Conservation (phyloP, 1,140 invertebrate genomes). For the Daktulosphaira vitifoliae region DNA sequence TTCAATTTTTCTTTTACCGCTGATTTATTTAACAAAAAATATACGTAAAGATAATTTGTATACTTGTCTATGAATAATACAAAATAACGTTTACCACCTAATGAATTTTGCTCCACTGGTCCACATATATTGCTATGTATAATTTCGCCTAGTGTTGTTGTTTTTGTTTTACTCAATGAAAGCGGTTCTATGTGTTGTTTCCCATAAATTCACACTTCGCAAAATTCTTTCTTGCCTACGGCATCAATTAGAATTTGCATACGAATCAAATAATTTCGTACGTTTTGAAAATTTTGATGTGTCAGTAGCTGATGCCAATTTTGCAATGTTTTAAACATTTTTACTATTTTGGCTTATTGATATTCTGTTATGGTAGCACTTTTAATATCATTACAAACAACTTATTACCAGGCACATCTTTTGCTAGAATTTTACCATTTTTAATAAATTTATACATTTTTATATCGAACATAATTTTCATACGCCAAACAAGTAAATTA, state of each 20-base stretch:
- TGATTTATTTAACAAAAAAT: not conserved
- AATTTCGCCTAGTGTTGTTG: not conserved
- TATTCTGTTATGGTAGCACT: no score
- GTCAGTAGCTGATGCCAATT: no score
- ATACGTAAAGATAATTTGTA: not conserved
- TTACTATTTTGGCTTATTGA: no score
- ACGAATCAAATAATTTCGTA: no score
- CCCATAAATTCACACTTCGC: not conserved
- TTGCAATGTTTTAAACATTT: no score
- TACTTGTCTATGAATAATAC: not conserved
- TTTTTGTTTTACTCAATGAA: not conserved
- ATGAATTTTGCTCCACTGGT: not conserved
- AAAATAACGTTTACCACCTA: not conserved
- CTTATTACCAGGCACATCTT: no score
- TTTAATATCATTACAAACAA: no score
- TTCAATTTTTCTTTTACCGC: not conserved
- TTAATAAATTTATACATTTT: no score
- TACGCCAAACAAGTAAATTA: no score
- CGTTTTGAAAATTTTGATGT: no score
- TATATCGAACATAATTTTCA: no score
- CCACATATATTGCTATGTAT: slow-evolving; percentile 5
- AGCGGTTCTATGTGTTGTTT: not conserved
- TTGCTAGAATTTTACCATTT: no score
- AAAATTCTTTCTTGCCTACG: not conserved
- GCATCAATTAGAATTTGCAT: not conserved